Evolutionary conservation across 1,140 invertebrate genomes (phyloP).

Genomic region (Drosophila pandora): DNA sequence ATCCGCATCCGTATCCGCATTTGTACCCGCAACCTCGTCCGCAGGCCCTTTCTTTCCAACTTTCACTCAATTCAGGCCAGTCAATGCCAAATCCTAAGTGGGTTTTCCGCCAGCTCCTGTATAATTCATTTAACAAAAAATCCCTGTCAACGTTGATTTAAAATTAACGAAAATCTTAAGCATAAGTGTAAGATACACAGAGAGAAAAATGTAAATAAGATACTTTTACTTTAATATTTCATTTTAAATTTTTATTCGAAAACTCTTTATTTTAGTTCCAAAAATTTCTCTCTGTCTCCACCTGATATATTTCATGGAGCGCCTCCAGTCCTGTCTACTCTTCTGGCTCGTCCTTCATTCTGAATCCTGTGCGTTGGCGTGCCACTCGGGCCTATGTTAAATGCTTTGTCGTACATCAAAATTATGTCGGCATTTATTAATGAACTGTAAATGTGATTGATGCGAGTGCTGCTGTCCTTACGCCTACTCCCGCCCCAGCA

Average conservation of each 20-base stretch:
- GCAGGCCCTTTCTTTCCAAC: not conserved
- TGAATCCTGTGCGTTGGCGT: not conserved
- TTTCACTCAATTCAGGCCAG: conserved; percentile 25
- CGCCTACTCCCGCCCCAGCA: conserved; percentile 21
- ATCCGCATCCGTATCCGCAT: not conserved
- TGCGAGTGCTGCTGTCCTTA: conserved; percentile 42
- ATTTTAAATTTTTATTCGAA: too few relatives aligned
- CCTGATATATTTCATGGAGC: not conserved
- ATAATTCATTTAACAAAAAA: conserved; percentile 44
- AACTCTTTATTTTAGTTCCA: too few relatives aligned
- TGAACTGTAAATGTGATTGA: conserved; percentile 77
- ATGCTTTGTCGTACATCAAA: conserved; percentile 77
- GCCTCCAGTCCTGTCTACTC: conserved; percentile 3
- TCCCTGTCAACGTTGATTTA: conserved; percentile 34
- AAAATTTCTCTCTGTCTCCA: not conserved
- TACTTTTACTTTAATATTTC: too few relatives aligned
- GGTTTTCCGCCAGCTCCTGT: conserved; percentile 20
- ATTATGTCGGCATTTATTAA: conserved; percentile 74
- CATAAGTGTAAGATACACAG: conserved; percentile 4
- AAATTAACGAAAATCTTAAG: conserved; percentile 36
- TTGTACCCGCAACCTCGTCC: too few relatives aligned
- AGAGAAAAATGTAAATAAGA: not conserved
- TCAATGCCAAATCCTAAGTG: conserved; percentile 48
- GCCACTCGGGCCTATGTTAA: conserved; percentile 46
- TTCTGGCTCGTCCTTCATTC: not conserved